Base-by-base conservation (phyloP, 1,140 invertebrate species). In the Tribolium castaneum region DNA sequence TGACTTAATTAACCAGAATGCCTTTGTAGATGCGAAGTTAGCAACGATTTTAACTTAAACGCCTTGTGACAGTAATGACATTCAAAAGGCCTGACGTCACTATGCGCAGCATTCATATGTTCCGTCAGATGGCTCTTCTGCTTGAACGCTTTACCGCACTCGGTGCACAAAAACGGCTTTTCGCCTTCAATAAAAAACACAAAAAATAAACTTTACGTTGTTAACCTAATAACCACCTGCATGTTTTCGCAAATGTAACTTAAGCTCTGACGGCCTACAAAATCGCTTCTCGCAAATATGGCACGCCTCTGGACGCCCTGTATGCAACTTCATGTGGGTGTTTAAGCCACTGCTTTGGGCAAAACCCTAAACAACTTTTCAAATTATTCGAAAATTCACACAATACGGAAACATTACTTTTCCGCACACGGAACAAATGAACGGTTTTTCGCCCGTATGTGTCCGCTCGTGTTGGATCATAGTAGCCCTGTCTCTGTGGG, bases 91-190 rank as follows among this genome's bases (percentile, higher is more conserved):
- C 83, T 80, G 72, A 86, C 85, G 19, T 85, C 84, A 66, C 84
- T 85, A 13, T 66, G 59, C 2, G 59, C 30, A 10, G 81, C 82
- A 39, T 80, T 81, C 16, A 82, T 59, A 76, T 86, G 85, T 79
- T 81, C 82, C n/a, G 80, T 79, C 50, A 85, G 77, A 76, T 85
- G 83, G 62, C 84, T 85, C 19, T 78, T 81, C 75, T 85, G 84
- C 5, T 79, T 78, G 76, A 84, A 85, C 6, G 80, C 66, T 52
- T 82, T 82, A 4, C 83, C 84, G 71, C 84, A 85, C 25, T 83
- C 80, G 0, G 80, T 81, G 62, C 84, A 85, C 22, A 82, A 66
- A 76, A 79, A 85, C 2, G 84, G 83, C 75, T 82, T 83, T 78
- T 84, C 83, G 34, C 84, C 84, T 82, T 9, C 54, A 81, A 77